These are phyloP conservation scores for Todiramphus saurophagus DNA, from an alignment of 2,113 vertebrate species.

Conservation along the genomic window DNA sequence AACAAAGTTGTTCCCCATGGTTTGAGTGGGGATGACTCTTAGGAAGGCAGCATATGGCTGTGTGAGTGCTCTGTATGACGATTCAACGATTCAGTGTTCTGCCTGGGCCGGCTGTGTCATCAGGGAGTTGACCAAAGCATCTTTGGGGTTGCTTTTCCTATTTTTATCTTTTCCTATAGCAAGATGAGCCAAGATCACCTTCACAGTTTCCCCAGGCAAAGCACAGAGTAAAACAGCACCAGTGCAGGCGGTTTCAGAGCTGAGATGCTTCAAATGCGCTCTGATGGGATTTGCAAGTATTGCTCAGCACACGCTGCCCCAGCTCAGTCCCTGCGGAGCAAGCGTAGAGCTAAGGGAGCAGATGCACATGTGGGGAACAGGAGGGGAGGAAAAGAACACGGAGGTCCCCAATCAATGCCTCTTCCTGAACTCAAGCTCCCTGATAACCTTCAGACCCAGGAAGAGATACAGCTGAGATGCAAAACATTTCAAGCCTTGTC, in stretches of 20 bases:
- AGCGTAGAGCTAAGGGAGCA: neutral
- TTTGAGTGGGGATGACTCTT: neutral
- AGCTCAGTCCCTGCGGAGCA: neutral
- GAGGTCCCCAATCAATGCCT: neutral
- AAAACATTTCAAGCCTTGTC: neutral
- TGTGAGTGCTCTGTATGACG: neutral
- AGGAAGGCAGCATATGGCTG: neutral
- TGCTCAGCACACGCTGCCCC: neutral
- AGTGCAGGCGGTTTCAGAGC: neutral
- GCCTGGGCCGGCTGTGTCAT: neutral
- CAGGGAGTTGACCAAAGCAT: neutral
- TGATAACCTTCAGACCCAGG: neutral
- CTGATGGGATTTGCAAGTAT: neutral
- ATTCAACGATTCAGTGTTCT: neutral
- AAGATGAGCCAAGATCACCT: neutral
- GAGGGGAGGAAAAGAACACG: neutral
- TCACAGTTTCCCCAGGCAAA: slow-evolving; percentile 10
- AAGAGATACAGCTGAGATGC: neutral
- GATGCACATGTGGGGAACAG: neutral
- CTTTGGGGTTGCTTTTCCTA: neutral
- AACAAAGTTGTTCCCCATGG: neutral
- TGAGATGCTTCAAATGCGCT: neutral
- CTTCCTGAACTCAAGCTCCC: neutral
- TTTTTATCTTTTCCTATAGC: neutral
- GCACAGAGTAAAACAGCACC: neutral